Evolutionary conservation across 2,113 vertebrate species (phyloP).

Genomic region (Perca schrenkii): DNA sequence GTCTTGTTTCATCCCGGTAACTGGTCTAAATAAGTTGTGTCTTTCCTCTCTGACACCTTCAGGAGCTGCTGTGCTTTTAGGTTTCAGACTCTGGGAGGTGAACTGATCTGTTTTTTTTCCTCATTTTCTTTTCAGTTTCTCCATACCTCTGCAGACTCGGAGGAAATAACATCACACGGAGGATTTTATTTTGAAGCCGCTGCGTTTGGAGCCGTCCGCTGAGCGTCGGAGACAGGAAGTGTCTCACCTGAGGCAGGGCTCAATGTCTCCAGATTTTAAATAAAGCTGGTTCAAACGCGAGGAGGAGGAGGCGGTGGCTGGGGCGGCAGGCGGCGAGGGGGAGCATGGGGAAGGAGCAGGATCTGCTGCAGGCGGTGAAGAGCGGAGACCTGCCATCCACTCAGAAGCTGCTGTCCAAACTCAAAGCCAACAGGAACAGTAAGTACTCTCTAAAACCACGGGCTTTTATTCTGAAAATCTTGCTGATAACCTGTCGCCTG

Average conservation of each 20-base stretch:
- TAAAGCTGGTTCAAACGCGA: constrained; percentile 12
- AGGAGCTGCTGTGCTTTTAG: no score
- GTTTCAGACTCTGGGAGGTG: not conserved
- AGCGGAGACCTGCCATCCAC: constrained; percentile 80
- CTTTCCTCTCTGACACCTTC: not conserved
- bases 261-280: constrained; percentile 28
- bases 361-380: constrained; percentile 86
- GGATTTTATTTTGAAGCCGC: not conserved
- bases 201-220: not conserved
- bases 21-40: not conserved
- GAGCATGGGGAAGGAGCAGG: constrained; percentile 86
- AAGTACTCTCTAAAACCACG: constrained; percentile 46
- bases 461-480: constrained; percentile 23
- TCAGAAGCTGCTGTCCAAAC: constrained; percentile 82
- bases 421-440: constrained; percentile 82
- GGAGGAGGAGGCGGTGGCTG: constrained; percentile 46
- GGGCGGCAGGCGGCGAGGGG: not conserved
- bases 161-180: not conserved
- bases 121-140: constrained; percentile 33
- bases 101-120: constrained; percentile 49
- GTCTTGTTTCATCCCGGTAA: no score
- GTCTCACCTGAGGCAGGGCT: constrained; percentile 55
- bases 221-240: not conserved
- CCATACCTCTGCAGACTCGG: not conserved
- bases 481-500: not conserved